phyloP scores from a whole-genome alignment of 2,113 vertebrate species.

The Morone saxatilis region DNA sequence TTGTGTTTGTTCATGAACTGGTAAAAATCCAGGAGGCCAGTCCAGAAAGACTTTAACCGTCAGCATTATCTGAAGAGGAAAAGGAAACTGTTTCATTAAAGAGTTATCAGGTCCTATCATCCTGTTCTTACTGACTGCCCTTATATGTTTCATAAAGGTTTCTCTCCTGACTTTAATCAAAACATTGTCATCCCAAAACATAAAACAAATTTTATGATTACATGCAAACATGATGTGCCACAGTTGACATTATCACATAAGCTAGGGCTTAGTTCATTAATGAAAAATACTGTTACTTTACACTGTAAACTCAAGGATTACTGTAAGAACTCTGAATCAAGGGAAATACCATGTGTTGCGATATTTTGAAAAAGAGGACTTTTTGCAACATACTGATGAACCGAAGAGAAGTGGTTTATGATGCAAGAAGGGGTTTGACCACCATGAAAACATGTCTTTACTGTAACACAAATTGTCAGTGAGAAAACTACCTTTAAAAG shows the following conservation, averaged over 20 bases:
- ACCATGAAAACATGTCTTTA: not conserved
- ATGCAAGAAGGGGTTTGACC: not conserved
- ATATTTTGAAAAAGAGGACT: not conserved
- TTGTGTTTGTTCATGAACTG: not conserved
- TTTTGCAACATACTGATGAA: not conserved
- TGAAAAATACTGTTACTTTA: not conserved
- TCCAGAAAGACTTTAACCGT: not conserved
- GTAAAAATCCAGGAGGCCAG: not conserved
- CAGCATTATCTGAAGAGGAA: not conserved
- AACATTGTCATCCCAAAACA: not conserved
- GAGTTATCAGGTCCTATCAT: not conserved
- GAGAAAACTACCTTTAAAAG: not conserved
- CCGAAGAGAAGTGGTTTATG: constrained; percentile 21
- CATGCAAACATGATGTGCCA: not conserved
- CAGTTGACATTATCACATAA: not conserved
- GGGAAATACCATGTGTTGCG: constrained; percentile 13
- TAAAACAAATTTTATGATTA: not conserved
- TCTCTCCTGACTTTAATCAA: not conserved
- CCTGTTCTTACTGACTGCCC: not conserved
- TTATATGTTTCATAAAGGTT: not conserved
- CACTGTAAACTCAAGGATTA: not conserved
- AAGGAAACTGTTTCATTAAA: not conserved
- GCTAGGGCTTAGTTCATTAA: not conserved
- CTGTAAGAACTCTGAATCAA: not conserved
- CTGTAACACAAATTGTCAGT: too few species aligned